Evolutionary conservation across 2,797 vertebrate genomes (phyloP).

Genomic region (Tadarida brasiliensis): DNA sequence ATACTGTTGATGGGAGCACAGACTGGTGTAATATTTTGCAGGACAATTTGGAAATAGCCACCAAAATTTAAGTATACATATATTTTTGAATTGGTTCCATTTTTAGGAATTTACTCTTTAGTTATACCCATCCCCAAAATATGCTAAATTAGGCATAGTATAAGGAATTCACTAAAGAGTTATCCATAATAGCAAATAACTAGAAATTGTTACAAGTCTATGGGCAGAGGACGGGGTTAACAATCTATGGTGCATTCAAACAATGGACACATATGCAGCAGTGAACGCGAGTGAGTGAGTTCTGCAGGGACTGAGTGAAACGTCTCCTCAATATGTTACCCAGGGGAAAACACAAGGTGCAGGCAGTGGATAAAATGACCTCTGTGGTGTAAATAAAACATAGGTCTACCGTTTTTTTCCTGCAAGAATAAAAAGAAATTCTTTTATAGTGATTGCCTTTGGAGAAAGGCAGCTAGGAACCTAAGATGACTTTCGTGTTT

Average conservation of each 20-base stretch:
- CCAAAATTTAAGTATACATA: not conserved
- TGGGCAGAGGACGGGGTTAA: not conserved
- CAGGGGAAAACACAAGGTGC: not conserved
- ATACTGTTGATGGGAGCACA: not conserved
- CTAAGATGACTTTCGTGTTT: accelerated
- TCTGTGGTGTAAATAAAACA: slow-evolving; percentile 4
- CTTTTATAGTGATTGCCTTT: not conserved
- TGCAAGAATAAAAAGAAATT: slow-evolving; percentile 9
- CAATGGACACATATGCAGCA: accelerated
- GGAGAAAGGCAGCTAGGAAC: not conserved
- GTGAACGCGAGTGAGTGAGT: not conserved
- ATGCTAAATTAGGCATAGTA: not conserved
- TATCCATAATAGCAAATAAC: not conserved
- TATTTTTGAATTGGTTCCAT: not conserved
- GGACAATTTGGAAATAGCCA: not conserved
- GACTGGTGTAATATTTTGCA: not conserved
- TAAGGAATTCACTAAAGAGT: not conserved
- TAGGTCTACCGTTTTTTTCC: not conserved
- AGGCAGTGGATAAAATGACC: not conserved
- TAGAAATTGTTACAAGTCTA: not conserved
- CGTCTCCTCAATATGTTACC: not conserved
- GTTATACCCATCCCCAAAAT: not conserved
- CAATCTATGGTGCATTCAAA: accelerated
- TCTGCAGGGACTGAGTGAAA: not conserved
- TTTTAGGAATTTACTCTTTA: not conserved